Evolutionary conservation across 2,797 vertebrate species (phyloP).

Genomic region (Cyprinodon diabolis): DNA sequence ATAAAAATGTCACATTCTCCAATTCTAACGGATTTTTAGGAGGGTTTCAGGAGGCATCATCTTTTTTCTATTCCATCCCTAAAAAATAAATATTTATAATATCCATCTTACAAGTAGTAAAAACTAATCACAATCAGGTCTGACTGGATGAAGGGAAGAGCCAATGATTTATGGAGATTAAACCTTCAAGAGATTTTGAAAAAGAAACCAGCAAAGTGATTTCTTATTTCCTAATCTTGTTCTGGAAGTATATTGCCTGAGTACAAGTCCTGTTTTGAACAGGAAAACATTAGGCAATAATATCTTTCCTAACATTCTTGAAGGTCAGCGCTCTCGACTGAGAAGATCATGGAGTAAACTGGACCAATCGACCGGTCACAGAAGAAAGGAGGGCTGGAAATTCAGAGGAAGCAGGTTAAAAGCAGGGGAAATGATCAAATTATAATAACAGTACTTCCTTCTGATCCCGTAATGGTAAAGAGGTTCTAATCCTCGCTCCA

Average conservation of each 20-base stretch:
- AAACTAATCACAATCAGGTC: background rate
- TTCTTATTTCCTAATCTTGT: background rate
- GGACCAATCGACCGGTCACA: background rate
- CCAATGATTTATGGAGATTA: background rate
- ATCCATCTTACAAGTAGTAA: no score
- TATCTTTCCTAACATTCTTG: background rate
- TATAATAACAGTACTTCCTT: slow-evolving; percentile 38
- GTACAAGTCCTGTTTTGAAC: background rate
- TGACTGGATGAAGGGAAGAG: background rate
- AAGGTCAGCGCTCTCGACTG: background rate
- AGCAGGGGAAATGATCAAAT: slow-evolving; percentile 39
- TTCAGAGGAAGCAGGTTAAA: slow-evolving; percentile 16
- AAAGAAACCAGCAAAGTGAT: background rate
- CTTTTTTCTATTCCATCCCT: no score
- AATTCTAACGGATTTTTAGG: no score
- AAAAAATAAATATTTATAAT: no score
- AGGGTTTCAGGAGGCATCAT: no score
- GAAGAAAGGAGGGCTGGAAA: slow-evolving; percentile 14
- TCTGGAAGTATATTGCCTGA: background rate
- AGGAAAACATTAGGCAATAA: background rate
- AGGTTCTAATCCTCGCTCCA: slow-evolving; percentile 48
- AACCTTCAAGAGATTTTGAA: background rate
- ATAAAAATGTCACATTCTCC: no score
- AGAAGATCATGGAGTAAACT: background rate
- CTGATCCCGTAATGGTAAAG: slow-evolving; percentile 46